phyloP scores from a whole-genome alignment of 2,797 vertebrate genomes.

The Coregonus suidteri region DNA sequence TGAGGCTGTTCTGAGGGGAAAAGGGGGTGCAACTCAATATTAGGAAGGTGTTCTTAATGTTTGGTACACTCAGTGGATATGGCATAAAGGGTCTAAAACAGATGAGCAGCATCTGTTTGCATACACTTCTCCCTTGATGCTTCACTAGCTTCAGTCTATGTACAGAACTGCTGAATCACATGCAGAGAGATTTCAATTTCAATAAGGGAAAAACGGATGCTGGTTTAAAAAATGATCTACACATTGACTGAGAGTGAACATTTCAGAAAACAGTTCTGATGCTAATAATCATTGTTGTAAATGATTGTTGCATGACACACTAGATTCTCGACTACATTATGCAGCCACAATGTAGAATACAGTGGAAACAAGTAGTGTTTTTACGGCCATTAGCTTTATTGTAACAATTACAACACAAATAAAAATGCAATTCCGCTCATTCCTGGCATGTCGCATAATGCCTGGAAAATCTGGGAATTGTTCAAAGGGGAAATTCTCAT shows the following conservation, averaged over 20 bases:
- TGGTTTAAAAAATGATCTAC: too few species aligned
- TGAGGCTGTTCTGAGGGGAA: too few species aligned
- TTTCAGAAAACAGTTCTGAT: too few species aligned
- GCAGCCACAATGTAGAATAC: neutral
- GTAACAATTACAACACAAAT: conserved; percentile 18
- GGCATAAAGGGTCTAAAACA: neutral
- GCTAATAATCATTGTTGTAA: neutral
- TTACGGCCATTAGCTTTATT: neutral
- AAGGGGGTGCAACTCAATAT: too few species aligned
- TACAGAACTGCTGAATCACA: neutral
- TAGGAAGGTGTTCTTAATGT: too few species aligned
- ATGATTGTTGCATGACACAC: neutral
- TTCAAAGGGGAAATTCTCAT: conserved; percentile 31
- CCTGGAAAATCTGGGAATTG: neutral
- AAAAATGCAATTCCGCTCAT: conserved; percentile 3
- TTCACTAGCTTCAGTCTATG: neutral
- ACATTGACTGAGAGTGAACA: too few species aligned
- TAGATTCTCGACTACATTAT: neutral
- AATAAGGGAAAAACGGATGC: neutral
- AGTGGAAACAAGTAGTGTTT: neutral
- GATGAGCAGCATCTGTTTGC: neutral
- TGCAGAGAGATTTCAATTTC: neutral
- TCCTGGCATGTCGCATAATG: conserved; percentile 26
- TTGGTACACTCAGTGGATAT: too few species aligned
- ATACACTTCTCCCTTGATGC: neutral